Conservation (phyloP, 1,140 invertebrate genomes). For the Musca domestica region DNA sequence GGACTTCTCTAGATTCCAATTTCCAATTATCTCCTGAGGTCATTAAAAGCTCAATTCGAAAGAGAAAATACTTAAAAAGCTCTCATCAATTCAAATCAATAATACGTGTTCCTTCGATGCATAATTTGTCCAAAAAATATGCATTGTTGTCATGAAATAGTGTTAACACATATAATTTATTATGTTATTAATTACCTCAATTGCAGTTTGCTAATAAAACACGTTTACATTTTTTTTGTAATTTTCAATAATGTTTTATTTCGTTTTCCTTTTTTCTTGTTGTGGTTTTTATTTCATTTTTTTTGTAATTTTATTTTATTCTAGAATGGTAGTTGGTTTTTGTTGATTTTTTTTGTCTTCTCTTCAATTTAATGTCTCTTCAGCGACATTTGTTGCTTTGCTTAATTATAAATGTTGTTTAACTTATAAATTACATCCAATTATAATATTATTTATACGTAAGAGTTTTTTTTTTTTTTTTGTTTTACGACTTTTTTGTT, state of each 20-base stretch:
- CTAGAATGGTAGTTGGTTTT: not conserved
- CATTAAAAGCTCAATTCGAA: too few species aligned
- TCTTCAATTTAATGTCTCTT: not conserved
- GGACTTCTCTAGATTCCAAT: too few species aligned
- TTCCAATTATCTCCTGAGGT: too few species aligned
- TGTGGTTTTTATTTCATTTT: not conserved
- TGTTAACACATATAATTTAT: not conserved
- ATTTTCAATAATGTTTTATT: slow-evolving; percentile 21
- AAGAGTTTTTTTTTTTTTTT: not conserved
- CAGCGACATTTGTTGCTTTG: not conserved
- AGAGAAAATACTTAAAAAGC: too few species aligned
- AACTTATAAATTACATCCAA: slow-evolving; percentile 11
- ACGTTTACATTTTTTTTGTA: not conserved
- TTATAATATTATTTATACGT: slow-evolving; percentile 6
- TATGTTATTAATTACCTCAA: not conserved
- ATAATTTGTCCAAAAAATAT: too few species aligned
- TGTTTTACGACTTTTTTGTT: too few species aligned
- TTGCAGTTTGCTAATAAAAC: not conserved
- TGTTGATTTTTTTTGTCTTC: not conserved
- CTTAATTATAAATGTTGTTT: slow-evolving; percentile 19
- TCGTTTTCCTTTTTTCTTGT: slow-evolving; percentile 16
- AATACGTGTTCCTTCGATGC: too few species aligned
- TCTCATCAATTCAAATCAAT: too few species aligned
- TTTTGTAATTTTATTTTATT: not conserved
- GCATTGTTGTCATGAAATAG: too few species aligned